A percentile compares a stretch with the other conserved stretches of the same genome.
phyloP scores from a whole-genome alignment of 2,888 invertebrate species.

The Zygaena filipendulae region DNA sequence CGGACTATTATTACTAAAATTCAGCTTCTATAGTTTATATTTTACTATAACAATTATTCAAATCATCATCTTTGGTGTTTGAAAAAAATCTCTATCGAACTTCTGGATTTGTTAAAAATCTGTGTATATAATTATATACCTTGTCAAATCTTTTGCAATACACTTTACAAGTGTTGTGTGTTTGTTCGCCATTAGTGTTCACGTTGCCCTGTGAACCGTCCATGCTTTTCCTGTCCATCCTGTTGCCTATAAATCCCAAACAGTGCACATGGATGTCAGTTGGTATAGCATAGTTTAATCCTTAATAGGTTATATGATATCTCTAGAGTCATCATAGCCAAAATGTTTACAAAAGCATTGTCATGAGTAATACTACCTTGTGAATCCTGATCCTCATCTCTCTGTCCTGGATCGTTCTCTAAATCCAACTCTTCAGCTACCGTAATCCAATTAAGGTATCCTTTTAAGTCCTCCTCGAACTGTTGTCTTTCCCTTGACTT shows the following conservation, averaged over 20 bases:
- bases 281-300: not conserved
- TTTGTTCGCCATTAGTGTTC: constrained; percentile 34
- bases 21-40: too few species aligned
- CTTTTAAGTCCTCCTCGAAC: constrained; percentile 96
- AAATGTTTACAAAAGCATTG: too few species aligned
- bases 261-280: too few species aligned
- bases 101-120: too few species aligned
- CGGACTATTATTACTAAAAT: too few species aligned
- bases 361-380: too few species aligned
- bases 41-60: too few species aligned
- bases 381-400: constrained; percentile 74
- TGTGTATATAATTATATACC: too few species aligned
- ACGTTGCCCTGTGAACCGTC: constrained; percentile 48
- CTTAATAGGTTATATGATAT: not conserved
- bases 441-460: constrained; percentile 99
- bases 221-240: constrained; percentile 43
- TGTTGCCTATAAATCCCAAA: too few species aligned
- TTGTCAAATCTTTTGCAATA: constrained; percentile 55
- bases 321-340: not conserved
- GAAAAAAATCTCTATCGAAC: too few species aligned
- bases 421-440: constrained; percentile 98
- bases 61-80: too few species aligned
- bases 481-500: constrained; percentile 98
- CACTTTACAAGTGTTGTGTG: constrained; percentile 65
- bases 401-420: constrained; percentile 83